A percentile compares a stretch with the other conserved stretches of the same genome.
These are phyloP conservation scores for Apodemia duryi DNA, from an alignment of 2,888 invertebrate species.

Conservation along the genomic window DNA sequence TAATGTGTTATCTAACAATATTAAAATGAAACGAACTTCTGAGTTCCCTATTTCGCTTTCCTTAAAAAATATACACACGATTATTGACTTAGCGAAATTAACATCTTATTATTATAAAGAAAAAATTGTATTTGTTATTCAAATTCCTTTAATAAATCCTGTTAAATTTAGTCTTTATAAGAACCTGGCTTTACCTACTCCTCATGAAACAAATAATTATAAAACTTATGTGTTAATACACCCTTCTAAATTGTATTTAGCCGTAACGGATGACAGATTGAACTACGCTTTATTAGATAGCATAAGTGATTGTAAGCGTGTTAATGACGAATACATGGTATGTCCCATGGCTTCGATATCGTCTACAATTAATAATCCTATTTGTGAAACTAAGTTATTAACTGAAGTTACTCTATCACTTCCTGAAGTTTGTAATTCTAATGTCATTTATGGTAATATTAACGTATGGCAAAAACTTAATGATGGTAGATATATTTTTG, in stretches of 20 bases:
- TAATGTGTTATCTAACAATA: neutral
- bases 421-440: constrained; percentile 11
- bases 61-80: neutral
- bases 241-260: neutral
- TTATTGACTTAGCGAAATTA: constrained; percentile 11
- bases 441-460: constrained; percentile 4
- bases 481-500: constrained; percentile 5
- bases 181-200: neutral
- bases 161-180: neutral
- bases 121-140: constrained; percentile 3
- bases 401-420: constrained; percentile 13
- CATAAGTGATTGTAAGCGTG: neutral
- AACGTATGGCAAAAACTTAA: constrained; percentile 16
- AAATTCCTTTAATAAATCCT: constrained; percentile 7
- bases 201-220: neutral
- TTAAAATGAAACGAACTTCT: too few relatives aligned
- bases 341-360: neutral
- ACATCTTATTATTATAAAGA: constrained; percentile 15
- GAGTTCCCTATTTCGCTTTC: constrained; percentile 8
- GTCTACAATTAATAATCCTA: constrained; percentile 1
- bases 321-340: neutral
- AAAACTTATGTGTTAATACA: neutral
- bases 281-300: neutral
- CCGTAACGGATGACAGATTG: neutral
- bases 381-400: constrained; percentile 9